Percentiles rank a stretch among this genome's conserved stretches.
Conservation (phyloP, 2,888 invertebrate genomes). For the Panopea generosa region DNA sequence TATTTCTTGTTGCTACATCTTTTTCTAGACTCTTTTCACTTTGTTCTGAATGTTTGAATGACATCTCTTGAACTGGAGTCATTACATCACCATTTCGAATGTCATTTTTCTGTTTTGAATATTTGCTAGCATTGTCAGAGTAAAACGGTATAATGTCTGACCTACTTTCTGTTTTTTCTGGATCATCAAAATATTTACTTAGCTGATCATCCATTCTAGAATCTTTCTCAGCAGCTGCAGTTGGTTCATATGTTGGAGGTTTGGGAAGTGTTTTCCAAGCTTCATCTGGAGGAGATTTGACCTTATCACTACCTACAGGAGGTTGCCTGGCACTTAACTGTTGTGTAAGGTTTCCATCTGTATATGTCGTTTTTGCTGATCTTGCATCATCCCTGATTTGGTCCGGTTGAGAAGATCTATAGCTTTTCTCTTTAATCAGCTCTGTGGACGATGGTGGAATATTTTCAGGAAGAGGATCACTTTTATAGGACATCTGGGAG, state of each 20-base stretch:
- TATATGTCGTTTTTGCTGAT: not conserved
- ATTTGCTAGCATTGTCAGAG: slow-evolving; percentile 39
- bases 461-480: slow-evolving; percentile 39
- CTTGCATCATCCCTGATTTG: not conserved
- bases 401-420: not conserved
- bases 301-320: slow-evolving; percentile 27
- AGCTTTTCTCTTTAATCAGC: not conserved
- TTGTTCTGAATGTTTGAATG: slow-evolving; percentile 40
- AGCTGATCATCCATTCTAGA: slow-evolving; percentile 47
- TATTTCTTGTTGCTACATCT: not conserved
- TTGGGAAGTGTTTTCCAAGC: not conserved
- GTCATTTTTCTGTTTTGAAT: slow-evolving; percentile 47
- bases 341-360: no score
- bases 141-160: slow-evolving; percentile 44
- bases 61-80: slow-evolving; percentile 50
- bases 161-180: slow-evolving; percentile 36
- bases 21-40: slow-evolving; percentile 13
- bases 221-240: slow-evolving; percentile 2
- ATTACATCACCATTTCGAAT: slow-evolving; percentile 40
- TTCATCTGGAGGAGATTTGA: slow-evolving; percentile 5
- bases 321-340: slow-evolving; percentile 8
- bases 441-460: slow-evolving; percentile 43
- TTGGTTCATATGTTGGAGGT: slow-evolving; percentile 23
- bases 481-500: slow-evolving; percentile 25
- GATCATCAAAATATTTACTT: slow-evolving; percentile 57